Conservation (phyloP, 1,140 invertebrate species). For the Drosophila athabasca region DNA sequence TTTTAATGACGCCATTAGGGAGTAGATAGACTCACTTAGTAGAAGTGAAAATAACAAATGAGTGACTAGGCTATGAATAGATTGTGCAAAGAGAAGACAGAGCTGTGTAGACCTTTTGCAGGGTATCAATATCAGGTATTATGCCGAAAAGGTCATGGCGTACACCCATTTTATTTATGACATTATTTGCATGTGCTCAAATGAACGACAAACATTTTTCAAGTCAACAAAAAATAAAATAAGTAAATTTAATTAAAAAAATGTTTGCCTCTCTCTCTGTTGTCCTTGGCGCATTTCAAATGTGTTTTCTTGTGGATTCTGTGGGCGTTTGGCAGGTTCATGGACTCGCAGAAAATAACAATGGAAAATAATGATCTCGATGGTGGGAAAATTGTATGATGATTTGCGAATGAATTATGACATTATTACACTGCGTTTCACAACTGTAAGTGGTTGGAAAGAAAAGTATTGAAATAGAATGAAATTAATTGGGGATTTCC, state of each 20-base stretch:
- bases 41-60: no score
- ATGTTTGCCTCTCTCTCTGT: slow-evolving; percentile 12
- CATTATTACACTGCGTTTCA: no score
- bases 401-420: no score
- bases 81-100: no score
- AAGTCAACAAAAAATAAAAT: slow-evolving; percentile 32
- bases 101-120: neutral
- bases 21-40: no score
- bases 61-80: no score
- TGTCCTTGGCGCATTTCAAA: slow-evolving; percentile 10
- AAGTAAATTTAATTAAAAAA: slow-evolving; percentile 68
- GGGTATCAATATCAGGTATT: slow-evolving; percentile 22
- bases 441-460: no score
- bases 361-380: slow-evolving; percentile 13
- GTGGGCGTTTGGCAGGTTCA: slow-evolving; percentile 11
- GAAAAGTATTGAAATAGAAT: no score
- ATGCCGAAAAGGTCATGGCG: slow-evolving; percentile 21
- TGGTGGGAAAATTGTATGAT: neutral
- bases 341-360: neutral
- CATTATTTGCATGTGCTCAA: slow-evolving; percentile 65
- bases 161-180: slow-evolving; percentile 49
- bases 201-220: slow-evolving; percentile 40
- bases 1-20: neutral
- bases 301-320: neutral
- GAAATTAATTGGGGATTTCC: no score